phyloP scores from a whole-genome alignment of 2,797 vertebrate species.

The Catostomus latipinnis region DNA sequence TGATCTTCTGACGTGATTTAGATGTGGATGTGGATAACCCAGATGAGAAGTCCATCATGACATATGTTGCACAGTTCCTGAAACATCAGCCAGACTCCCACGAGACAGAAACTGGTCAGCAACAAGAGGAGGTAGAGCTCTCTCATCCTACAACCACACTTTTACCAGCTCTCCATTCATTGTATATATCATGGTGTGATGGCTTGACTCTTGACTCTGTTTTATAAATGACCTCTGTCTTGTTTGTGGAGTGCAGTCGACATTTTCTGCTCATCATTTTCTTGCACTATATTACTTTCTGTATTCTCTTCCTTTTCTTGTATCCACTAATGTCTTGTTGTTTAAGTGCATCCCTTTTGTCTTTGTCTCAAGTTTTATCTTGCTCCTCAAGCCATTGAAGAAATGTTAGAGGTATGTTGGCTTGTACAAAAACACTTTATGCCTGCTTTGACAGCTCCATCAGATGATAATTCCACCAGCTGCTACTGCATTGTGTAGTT shows the following conservation, averaged over 20 bases:
- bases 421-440: constrained; percentile 16
- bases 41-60: constrained; percentile 99
- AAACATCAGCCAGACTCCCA: constrained; percentile 87
- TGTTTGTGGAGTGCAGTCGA: constrained; percentile 62
- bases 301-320: constrained; percentile 53
- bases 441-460: background rate
- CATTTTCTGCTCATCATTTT: constrained; percentile 47
- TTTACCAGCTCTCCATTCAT: constrained; percentile 18
- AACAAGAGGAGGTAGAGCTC: constrained; percentile 85
- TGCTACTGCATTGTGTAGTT: constrained; percentile 17
- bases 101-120: constrained; percentile 73
- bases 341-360: constrained; percentile 68
- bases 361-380: constrained; percentile 75
- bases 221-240: constrained; percentile 56
- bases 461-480: constrained; percentile 8
- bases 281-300: constrained; percentile 46
- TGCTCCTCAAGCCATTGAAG: constrained; percentile 79
- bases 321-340: constrained; percentile 62
- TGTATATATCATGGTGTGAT: constrained; percentile 5
- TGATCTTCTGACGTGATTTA: constrained; percentile 61
- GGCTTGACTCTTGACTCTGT: background rate
- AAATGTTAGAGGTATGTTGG: constrained; percentile 81
- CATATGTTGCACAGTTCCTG: constrained; percentile 96
- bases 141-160: constrained; percentile 17
- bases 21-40: constrained; percentile 98